Base-by-base conservation (phyloP, 1,140 invertebrate species). In the Lerema accius region DNA sequence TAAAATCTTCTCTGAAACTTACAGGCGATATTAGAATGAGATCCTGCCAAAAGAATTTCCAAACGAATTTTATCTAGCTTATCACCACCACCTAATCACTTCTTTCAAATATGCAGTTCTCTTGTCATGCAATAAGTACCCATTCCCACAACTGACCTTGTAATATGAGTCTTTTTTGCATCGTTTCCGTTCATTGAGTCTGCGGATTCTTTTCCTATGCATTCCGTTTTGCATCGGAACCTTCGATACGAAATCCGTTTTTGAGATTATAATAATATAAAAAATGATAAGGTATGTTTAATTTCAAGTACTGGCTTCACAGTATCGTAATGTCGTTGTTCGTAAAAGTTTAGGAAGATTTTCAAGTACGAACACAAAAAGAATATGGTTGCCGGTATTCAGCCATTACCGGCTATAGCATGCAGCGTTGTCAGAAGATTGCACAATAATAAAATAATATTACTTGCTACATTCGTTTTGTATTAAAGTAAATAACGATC, bases 151-250 rank as follows among this genome's bases (percentile, higher is more conserved):
- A 65, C 63, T 65, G 19, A 65, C 63, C 63, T 65, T 65, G 63
- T 23, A 53, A 66, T 46, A 55, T 66, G 28, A 37, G 82, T 23
- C 45, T 84, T 86, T 81, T 86, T 88, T 28, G 80, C 62, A 43
- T 73, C 1, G 73, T 84, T 88, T 51, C 78, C 78, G 60, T 71
- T 74, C 28, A 73, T 56, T 55, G 63, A 71, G 60, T 71, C 71
- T 80, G 45, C 82, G 78, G 26, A 76, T 69, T 73, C 83, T 73
- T 81, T 86, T 86, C 61, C 83, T 85, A 80, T 58, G 73, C 35
- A 62, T 46, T 65, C 48, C 63, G 37, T 73, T 60, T 73, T 81
- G 74, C 80, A 77, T 78, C 61, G 69, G 65, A 72, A 82, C 73
- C 72, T 82, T 82, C 45, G 61, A 73, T 65, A 61, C 43, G 46